Conservation (phyloP, 1,140 invertebrate genomes). For the Nasonia vitripennis region DNA sequence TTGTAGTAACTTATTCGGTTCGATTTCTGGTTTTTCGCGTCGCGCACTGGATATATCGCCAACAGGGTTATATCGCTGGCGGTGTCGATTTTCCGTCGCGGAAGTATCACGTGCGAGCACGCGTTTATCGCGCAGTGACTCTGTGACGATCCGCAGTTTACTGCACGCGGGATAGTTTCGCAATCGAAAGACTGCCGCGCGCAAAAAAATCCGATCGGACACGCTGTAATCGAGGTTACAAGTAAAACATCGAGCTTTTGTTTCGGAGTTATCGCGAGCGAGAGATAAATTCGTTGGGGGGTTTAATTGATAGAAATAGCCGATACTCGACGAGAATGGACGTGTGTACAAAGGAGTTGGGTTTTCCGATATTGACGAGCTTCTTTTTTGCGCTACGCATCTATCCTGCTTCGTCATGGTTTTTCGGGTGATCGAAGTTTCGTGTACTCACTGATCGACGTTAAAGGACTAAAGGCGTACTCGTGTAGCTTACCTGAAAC, state of each 20-base stretch:
- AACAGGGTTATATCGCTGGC: background rate
- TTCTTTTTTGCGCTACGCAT: too few relatives aligned
- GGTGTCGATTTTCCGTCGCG: background rate
- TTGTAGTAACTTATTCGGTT: background rate
- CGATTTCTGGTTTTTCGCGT: background rate
- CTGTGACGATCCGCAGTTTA: too few relatives aligned
- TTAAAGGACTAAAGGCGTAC: too few relatives aligned
- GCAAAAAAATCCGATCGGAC: background rate
- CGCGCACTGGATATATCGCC: background rate
- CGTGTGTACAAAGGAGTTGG: background rate
- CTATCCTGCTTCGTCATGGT: background rate
- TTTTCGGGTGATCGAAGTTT: background rate
- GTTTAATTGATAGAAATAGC: background rate
- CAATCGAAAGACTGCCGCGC: background rate
- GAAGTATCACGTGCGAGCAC: background rate
- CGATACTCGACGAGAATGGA: background rate
- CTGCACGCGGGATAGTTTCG: background rate
- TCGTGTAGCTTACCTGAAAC: conserved; percentile 26
- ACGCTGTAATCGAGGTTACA: background rate
- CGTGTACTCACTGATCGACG: background rate
- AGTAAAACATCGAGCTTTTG: background rate
- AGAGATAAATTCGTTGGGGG: background rate
- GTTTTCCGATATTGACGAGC: background rate
- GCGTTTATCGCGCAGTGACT: background rate
- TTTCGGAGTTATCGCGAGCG: background rate